A percentile compares a stretch with the other conserved stretches of the same genome.
These are phyloP conservation scores for Bombycilla garrulus DNA, from an alignment of 2,113 vertebrate genomes.

Conservation along the genomic window DNA sequence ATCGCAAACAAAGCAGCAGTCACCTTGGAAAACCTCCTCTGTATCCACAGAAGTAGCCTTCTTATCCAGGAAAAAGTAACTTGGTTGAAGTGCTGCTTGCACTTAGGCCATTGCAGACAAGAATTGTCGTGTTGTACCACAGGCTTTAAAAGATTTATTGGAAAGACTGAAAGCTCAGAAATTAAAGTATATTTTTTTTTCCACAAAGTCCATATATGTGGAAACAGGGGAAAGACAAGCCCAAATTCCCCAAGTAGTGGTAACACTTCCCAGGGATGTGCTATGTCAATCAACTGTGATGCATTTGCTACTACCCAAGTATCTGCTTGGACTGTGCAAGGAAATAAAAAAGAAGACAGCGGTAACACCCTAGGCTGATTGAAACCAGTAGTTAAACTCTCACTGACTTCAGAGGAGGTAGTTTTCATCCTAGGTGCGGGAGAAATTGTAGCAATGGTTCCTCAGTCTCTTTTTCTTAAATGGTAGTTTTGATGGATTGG, in stretches of 20 bases:
- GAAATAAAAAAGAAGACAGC: not conserved
- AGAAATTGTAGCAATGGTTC: not conserved
- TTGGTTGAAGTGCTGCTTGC: not conserved
- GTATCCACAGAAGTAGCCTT: not conserved
- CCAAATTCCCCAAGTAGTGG: not conserved
- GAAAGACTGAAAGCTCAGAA: slow-evolving; percentile 1
- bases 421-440: not conserved
- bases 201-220: not conserved
- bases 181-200: not conserved
- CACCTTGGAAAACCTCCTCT: not conserved
- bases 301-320: not conserved
- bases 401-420: not conserved
- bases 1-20: not conserved
- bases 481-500: not conserved
- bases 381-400: not conserved
- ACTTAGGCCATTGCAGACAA: not conserved
- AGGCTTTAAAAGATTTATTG: not conserved
- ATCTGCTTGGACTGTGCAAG: not conserved
- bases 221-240: not conserved
- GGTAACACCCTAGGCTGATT: not conserved
- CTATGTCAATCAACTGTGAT: not conserved
- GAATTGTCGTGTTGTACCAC: not conserved
- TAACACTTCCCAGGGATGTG: not conserved
- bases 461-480: not conserved
- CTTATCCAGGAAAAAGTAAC: not conserved